Base-by-base conservation (phyloP, 1,140 invertebrate species). In the Diprion similis region DNA sequence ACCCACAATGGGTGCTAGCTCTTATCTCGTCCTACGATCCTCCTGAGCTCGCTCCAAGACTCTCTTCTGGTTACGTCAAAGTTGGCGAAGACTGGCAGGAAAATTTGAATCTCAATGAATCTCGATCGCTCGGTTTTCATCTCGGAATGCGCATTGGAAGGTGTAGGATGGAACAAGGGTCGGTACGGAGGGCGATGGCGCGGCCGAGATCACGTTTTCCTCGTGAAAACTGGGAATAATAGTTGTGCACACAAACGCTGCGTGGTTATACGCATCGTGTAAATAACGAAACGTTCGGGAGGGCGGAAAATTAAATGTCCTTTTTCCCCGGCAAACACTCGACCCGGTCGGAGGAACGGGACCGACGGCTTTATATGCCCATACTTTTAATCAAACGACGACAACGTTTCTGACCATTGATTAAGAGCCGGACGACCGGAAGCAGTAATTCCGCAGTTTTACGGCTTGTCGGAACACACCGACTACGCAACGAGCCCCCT, bases 1-100 rank as follows among this genome's bases (percentile, higher is more conserved):
- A 78, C 83, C 82, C 76, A 84, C 84, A 82, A 82, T 82, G 72
- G 76, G 77, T 77, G 68, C 75, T 74, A 68, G 24, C n/a, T 59
- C n/a, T 59, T 59, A 59, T 59, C 51, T 59, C n/a, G 11, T 59
- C 51, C 51, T 17, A 59, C 11, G 9, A 59, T 59, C 51, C 0
- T 59, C n/a, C 11, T 8, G 3, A 3, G 7, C 51, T 59, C 51
- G 9, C 51, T 59, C 4, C n/a, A 15, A 15, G 24, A 13, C 51
- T 59, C 51, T 59, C 51, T 59, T 59, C 51, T 59, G 51, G 51
- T 59, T 59, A 59, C 51, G 51, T 59, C 11, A 13, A 17, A 15
- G 11, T 4, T 15, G 4, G n/a, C 11, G n/a, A 4, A 15, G 11
- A 59, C 51, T 13, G 51, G 11, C 6, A 15, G 4, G 51, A 17